A percentile compares a stretch with the other conserved stretches of the same genome.
Conservation (phyloP, 2,888 invertebrate species). For the Lumbricus terrestris region DNA sequence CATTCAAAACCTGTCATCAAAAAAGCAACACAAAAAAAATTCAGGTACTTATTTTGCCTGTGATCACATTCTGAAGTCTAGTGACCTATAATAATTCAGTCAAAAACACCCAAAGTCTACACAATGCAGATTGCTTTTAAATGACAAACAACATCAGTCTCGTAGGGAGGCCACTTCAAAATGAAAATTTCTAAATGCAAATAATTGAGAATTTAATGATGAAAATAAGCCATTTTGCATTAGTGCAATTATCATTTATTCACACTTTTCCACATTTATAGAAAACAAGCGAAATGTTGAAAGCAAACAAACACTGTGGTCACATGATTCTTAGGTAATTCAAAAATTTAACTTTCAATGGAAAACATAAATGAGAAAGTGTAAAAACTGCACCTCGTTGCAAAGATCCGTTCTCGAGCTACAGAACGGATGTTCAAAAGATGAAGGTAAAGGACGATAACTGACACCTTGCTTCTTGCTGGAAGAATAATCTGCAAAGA, state of each 20-base stretch:
- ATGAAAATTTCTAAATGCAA: no score
- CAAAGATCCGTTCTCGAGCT: constrained; percentile 87
- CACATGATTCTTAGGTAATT: not conserved
- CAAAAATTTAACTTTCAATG: not conserved
- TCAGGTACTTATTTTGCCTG: not conserved
- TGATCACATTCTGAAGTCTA: no score
- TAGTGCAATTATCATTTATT: not conserved
- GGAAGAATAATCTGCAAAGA: constrained; percentile 74
- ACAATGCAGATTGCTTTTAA: not conserved
- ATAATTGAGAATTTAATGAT: not conserved
- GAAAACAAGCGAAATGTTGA: not conserved
- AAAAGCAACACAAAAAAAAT: not conserved
- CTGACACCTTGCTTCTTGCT: constrained; percentile 94
- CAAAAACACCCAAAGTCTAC: not conserved
- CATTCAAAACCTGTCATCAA: constrained; percentile 74
- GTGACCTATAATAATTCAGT: not conserved
- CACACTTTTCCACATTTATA: not conserved
- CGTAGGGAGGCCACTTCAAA: not conserved
- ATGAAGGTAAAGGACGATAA: constrained; percentile 89
- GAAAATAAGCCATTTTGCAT: not conserved
- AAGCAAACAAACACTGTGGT: not conserved
- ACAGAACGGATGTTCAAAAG: constrained; percentile 75
- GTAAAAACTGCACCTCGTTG: constrained; percentile 66
- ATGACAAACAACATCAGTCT: not conserved
- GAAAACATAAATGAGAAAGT: not conserved